Evolutionary conservation across 2,797 vertebrate genomes (phyloP).

Genomic region (Tarsius wallacei): DNA sequence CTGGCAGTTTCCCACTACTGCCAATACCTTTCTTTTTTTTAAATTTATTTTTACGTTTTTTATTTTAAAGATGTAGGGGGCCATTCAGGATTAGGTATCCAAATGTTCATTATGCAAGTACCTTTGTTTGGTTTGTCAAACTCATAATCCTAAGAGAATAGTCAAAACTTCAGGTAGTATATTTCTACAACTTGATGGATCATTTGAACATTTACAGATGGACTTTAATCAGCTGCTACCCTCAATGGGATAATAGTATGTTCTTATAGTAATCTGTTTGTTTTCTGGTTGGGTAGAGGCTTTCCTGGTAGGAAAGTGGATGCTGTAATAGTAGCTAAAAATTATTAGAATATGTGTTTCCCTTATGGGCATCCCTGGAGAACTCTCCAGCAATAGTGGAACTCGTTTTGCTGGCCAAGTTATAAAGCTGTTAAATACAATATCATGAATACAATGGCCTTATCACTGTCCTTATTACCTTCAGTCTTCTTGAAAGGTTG

Average conservation of each 20-base stretch:
- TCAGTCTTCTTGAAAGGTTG: neutral
- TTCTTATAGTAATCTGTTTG: neutral
- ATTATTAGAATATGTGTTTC: neutral
- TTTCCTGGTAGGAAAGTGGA: neutral
- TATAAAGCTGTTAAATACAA: neutral
- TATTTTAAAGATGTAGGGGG: too few species aligned
- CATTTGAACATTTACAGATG: neutral
- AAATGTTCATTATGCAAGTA: too few species aligned
- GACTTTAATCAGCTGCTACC: neutral
- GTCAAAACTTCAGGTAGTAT: neutral
- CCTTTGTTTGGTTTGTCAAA: neutral
- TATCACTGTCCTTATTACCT: neutral
- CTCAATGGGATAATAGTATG: neutral
- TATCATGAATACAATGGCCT: neutral
- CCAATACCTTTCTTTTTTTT: too few species aligned
- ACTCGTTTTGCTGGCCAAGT: neutral
- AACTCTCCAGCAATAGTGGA: neutral
- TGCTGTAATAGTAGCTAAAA: neutral
- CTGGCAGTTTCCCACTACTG: too few species aligned
- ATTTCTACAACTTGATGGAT: neutral
- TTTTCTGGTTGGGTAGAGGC: neutral
- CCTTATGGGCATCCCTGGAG: neutral
- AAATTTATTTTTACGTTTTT: too few species aligned
- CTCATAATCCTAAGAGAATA: neutral
- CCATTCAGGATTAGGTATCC: too few species aligned